Conservation (phyloP, 2,797 vertebrate genomes). For the Distichodus sexfasciatus region DNA sequence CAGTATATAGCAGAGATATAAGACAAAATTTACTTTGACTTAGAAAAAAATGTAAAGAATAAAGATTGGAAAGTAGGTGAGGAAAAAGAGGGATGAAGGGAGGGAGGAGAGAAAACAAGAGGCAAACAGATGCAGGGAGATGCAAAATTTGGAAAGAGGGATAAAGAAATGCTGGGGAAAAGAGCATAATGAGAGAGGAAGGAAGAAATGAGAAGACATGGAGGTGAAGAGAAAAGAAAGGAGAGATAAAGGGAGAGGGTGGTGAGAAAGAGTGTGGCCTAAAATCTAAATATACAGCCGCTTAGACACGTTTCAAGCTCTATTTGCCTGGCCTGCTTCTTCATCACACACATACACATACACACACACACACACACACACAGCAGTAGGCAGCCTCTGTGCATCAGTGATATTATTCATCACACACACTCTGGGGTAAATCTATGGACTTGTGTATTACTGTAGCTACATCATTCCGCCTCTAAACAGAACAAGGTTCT, state of each 20-base stretch:
- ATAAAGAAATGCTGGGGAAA: not conserved
- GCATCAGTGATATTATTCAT: too few relatives aligned
- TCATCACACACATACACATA: not conserved
- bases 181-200: not conserved
- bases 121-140: not conserved
- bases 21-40: too few relatives aligned
- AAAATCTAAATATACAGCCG: slow-evolving; percentile 39
- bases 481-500: too few relatives aligned
- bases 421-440: too few relatives aligned
- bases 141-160: not conserved
- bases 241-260: slow-evolving; percentile 11
- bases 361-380: slow-evolving; percentile 14
- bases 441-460: too few relatives aligned
- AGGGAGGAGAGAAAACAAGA: not conserved
- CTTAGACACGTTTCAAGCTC: slow-evolving; percentile 37
- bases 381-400: too few relatives aligned
- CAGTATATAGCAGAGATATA: too few relatives aligned
- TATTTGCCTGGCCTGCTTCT: slow-evolving; percentile 36
- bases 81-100: too few relatives aligned
- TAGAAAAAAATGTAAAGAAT: too few relatives aligned
- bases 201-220: not conserved
- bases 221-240: not conserved
- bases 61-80: not conserved
- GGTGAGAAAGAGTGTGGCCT: slow-evolving; percentile 26
- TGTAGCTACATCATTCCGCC: too few relatives aligned